phyloP scores from a whole-genome alignment of 2,888 invertebrate genomes.

The Harmothoe impar region DNA sequence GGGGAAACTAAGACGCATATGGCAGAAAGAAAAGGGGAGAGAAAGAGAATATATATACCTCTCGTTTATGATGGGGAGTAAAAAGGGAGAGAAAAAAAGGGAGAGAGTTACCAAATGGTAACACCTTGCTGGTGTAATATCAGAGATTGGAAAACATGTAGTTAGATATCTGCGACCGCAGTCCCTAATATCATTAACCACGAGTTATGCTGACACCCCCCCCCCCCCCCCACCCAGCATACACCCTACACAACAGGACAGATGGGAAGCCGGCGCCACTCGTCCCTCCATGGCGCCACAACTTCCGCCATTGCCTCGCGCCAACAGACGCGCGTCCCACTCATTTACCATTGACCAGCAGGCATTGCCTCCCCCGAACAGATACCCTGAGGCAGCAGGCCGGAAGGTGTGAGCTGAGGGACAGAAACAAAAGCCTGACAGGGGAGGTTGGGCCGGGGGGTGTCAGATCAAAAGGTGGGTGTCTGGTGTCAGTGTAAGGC shows the following conservation, averaged over 20 bases:
- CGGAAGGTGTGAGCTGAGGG: not conserved
- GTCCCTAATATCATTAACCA: not conserved
- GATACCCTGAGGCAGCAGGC: conserved; percentile 14
- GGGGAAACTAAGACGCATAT: too few species aligned
- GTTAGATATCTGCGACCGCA: not conserved
- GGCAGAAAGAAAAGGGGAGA: too few species aligned
- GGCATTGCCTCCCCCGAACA: not conserved
- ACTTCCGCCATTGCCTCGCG: conserved; percentile 23
- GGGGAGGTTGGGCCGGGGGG: too few species aligned
- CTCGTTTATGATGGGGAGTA: too few species aligned
- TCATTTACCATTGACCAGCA: not conserved
- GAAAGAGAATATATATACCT: too few species aligned
- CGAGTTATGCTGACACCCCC: too few species aligned
- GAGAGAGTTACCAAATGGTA: not conserved
- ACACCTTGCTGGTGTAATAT: not conserved
- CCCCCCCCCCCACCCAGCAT: not conserved
- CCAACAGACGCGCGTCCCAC: not conserved
- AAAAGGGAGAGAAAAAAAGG: too few species aligned
- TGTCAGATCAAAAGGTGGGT: too few species aligned
- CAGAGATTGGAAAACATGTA: not conserved
- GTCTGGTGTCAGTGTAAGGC: too few species aligned
- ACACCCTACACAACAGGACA: not conserved
- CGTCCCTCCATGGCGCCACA: conserved; percentile 17
- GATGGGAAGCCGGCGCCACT: conserved; percentile 41
- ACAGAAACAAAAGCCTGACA: not conserved